Evolutionary conservation across 1,140 invertebrate genomes (phyloP).

Genomic region (Patella vulgata): DNA sequence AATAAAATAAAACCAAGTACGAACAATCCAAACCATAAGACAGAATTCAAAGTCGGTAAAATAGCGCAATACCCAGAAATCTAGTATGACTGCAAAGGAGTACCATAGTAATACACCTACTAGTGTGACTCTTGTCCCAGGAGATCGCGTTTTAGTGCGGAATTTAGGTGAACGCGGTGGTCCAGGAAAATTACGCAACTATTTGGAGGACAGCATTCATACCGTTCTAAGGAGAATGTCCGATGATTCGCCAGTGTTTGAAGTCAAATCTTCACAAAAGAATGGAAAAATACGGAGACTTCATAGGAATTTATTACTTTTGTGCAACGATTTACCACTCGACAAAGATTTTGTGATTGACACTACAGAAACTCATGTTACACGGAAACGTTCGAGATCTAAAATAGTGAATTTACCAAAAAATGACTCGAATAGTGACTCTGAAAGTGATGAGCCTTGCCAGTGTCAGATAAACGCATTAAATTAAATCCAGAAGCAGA

Average conservation of each 20-base stretch:
- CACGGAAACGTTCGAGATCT: too few relatives aligned
- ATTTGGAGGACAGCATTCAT: conserved; percentile 28
- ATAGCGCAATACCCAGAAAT: conserved; percentile 1
- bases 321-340: too few relatives aligned
- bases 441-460: too few relatives aligned
- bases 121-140: conserved; percentile 11
- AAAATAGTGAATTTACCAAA: too few relatives aligned
- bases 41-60: too few relatives aligned
- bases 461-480: too few relatives aligned
- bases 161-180: conserved; percentile 33
- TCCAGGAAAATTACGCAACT: conserved; percentile 28
- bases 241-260: conserved; percentile 31
- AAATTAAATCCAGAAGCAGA: too few relatives aligned
- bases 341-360: too few relatives aligned
- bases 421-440: too few relatives aligned
- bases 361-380: too few relatives aligned
- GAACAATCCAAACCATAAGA: too few relatives aligned
- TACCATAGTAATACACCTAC: conserved; percentile 2
- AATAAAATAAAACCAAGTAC: too few relatives aligned
- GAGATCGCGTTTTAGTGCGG: conserved; percentile 35
- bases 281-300: conserved; percentile 8
- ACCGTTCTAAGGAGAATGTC: conserved; percentile 8
- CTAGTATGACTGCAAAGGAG: background rate
- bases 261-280: conserved; percentile 23
- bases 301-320: conserved; percentile 25